Percentiles rank a stretch among this genome's conserved stretches.
These are phyloP conservation scores for Sphenodon punctatus DNA, from an alignment of 2,797 vertebrate genomes.

Conservation along the genomic window DNA sequence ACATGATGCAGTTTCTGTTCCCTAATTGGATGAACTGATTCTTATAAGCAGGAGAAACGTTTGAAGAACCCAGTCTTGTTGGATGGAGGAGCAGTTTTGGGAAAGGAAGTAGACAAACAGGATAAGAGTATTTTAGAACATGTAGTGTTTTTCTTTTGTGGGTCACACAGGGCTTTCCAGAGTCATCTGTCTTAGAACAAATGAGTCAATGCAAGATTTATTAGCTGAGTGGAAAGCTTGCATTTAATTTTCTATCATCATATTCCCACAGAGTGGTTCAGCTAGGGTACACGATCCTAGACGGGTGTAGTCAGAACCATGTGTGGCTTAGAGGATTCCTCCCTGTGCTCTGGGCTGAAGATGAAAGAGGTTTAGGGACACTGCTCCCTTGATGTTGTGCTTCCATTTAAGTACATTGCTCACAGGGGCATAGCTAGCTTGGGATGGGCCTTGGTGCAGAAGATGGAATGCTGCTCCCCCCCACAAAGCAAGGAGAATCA, in stretches of 20 bases:
- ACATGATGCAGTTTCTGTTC: fast-evolving
- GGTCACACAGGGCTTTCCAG: conserved; percentile 31
- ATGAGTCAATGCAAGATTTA: conserved; percentile 1
- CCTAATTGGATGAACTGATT: fast-evolving
- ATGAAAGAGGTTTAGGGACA: fast-evolving
- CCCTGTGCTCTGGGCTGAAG: fast-evolving
- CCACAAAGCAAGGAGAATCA: too few species aligned
- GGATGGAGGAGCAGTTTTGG: fast-evolving
- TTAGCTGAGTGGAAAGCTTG: conserved; percentile 7
- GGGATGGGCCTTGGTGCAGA: too few species aligned
- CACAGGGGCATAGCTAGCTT: too few species aligned
- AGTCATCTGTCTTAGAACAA: not conserved
- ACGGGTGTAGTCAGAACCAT: fast-evolving
- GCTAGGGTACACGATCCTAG: not conserved
- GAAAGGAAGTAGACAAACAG: not conserved
- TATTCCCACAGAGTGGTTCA: not conserved
- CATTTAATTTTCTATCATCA: not conserved
- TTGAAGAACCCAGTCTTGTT: fast-evolving
- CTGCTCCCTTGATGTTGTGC: fast-evolving
- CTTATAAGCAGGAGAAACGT: fast-evolving
- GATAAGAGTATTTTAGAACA: not conserved
- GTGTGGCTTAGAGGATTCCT: fast-evolving
- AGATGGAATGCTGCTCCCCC: too few species aligned
- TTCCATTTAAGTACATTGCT: fast-evolving
- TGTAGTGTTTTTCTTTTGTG: not conserved